phyloP scores from a whole-genome alignment of 2,888 invertebrate species.

The Epinotia brunnichana region DNA sequence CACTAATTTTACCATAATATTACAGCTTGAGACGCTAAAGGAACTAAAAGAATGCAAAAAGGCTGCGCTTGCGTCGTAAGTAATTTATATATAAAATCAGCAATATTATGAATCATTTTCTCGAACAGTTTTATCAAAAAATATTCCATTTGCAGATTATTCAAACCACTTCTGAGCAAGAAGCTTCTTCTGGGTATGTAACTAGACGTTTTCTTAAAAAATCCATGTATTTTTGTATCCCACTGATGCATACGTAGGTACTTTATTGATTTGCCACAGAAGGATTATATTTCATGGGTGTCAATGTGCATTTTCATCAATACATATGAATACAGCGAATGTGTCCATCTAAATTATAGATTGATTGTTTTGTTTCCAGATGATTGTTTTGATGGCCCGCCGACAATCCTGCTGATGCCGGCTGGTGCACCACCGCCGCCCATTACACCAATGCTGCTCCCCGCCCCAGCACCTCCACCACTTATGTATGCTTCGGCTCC shows the following conservation, averaged over 20 bases:
- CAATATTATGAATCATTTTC: neutral
- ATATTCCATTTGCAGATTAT: conserved; percentile 62
- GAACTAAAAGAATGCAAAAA: conserved; percentile 78
- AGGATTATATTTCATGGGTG: neutral
- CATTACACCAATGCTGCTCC: conserved; percentile 22
- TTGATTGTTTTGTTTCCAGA: conserved; percentile 34
- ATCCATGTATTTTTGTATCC: neutral
- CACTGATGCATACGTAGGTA: no score
- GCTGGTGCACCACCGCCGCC: conserved; percentile 59
- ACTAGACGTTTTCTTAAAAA: conserved; percentile 1
- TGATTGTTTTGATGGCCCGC: conserved; percentile 52
- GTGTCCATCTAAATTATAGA: neutral
- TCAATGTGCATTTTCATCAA: neutral
- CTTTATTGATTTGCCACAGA: neutral
- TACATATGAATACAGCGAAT: neutral
- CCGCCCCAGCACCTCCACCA: conserved; percentile 52
- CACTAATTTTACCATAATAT: conserved; percentile 43
- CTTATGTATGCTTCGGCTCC: conserved; percentile 44
- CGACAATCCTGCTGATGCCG: conserved; percentile 70
- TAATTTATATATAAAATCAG: conserved; percentile 46
- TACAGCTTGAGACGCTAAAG: conserved; percentile 73
- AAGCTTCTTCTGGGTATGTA: conserved; percentile 64
- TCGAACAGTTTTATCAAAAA: neutral
- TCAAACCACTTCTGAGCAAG: conserved; percentile 66
- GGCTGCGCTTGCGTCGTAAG: conserved; percentile 69